Percentiles rank a stretch among this genome's conserved stretches.
Evolutionary conservation across 2,113 vertebrate genomes (phyloP).

Genomic region (Grammomys dolichurus): DNA sequence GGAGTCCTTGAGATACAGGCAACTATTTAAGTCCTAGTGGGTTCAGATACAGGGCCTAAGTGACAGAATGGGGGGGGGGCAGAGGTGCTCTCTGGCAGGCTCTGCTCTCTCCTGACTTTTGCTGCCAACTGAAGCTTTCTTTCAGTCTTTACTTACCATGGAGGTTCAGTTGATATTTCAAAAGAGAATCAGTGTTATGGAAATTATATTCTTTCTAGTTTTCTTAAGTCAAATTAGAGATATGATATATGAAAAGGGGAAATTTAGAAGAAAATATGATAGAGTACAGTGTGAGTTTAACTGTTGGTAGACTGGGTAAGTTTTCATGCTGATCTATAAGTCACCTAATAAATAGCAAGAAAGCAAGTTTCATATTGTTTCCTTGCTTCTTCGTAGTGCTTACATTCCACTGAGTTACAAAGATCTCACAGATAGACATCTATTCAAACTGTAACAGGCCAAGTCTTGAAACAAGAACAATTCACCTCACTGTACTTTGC

Average conservation of each 20-base stretch:
- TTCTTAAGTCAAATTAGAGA: background rate
- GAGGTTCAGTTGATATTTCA: background rate
- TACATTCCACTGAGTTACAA: background rate
- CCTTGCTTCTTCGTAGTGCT: background rate
- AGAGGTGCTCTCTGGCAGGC: rapidly evolving
- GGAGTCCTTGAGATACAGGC: background rate
- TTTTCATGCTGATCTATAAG: slow-evolving; percentile 23
- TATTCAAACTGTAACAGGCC: background rate
- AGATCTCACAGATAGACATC: background rate
- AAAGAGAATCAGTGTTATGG: background rate
- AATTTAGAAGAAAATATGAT: background rate
- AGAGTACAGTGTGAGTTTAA: background rate
- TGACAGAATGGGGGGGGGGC: background rate
- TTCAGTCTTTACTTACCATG: background rate
- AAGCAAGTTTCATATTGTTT: background rate
- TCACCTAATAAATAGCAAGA: slow-evolving; percentile 33
- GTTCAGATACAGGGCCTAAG: background rate
- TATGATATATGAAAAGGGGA: background rate
- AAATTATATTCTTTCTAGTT: background rate
- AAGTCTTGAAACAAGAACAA: background rate
- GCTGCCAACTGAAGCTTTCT: background rate
- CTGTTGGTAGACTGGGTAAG: background rate
- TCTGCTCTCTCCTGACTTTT: background rate
- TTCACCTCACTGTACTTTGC: background rate
- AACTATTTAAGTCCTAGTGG: background rate